A percentile compares a stretch with the other conserved stretches of the same genome.
Evolutionary conservation across 1,140 invertebrate species (phyloP).

Genomic region (Archivesica marissinica): DNA sequence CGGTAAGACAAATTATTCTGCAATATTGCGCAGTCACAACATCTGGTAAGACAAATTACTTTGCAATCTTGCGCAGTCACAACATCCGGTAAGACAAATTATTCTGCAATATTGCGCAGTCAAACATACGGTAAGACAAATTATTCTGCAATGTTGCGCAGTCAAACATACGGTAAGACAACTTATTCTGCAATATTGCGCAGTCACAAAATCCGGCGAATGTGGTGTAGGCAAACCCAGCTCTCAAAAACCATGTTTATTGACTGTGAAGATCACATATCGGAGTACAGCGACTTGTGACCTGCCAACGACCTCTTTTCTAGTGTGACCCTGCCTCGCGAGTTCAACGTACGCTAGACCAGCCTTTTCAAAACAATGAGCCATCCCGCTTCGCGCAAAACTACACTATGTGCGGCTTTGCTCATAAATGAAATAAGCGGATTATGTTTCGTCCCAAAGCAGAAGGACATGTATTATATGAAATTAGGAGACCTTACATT

Average conservation of each 20-base stretch:
- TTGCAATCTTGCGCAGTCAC: too few relatives aligned
- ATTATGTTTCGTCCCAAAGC: neutral
- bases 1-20: too few relatives aligned
- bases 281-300: constrained; percentile 55
- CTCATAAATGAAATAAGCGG: neutral
- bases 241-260: constrained; percentile 5
- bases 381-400: neutral
- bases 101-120: too few relatives aligned
- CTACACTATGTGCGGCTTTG: neutral
- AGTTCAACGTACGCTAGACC: constrained; percentile 43
- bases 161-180: too few relatives aligned
- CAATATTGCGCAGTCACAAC: too few relatives aligned
- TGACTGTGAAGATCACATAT: constrained; percentile 13
- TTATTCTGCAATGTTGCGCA: too few relatives aligned
- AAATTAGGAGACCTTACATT: constrained; percentile 53
- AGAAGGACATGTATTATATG: neutral
- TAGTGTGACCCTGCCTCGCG: constrained; percentile 51
- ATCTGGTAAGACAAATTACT: too few relatives aligned
- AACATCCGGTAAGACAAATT: too few relatives aligned
- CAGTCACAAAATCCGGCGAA: neutral
- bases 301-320: constrained; percentile 48
- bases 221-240: neutral
- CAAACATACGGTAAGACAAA: too few relatives aligned
- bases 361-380: neutral
- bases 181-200: too few relatives aligned